phyloP scores from a whole-genome alignment of 2,797 vertebrate genomes.

The Sebastes trivittatus region DNA sequence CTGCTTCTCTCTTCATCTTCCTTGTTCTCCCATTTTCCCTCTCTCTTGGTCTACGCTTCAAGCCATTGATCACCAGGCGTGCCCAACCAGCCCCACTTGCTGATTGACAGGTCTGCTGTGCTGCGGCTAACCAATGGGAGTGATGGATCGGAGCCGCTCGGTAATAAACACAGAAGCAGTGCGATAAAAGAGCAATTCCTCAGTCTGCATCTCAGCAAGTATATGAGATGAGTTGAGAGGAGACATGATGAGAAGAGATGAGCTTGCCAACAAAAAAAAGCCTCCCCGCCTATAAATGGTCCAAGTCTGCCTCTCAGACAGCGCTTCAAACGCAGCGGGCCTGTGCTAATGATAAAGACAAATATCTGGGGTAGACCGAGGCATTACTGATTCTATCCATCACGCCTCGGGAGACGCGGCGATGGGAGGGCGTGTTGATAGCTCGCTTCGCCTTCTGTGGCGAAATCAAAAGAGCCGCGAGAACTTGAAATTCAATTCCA shows the following conservation, averaged over 20 bases:
- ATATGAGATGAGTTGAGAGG: slow-evolving; percentile 46
- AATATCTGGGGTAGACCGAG: slow-evolving; percentile 65
- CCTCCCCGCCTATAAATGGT: slow-evolving; percentile 68
- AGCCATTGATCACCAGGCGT: slow-evolving; percentile 39
- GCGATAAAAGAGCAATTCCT: slow-evolving; percentile 69
- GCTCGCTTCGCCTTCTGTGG: slow-evolving; percentile 48
- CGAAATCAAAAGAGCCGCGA: slow-evolving; percentile 62
- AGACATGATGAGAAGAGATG: slow-evolving; percentile 47
- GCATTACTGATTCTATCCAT: slow-evolving; percentile 73
- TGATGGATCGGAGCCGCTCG: slow-evolving; percentile 53
- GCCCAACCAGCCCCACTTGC: not conserved
- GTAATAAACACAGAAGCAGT: slow-evolving; percentile 52
- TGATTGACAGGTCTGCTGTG: slow-evolving; percentile 51
- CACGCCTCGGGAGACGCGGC: slow-evolving; percentile 43
- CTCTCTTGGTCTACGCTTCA: slow-evolving; percentile 22
- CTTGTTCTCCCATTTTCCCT: not conserved
- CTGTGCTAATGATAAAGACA: slow-evolving; percentile 67
- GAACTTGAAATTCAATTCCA: slow-evolving; percentile 72
- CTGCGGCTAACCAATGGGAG: slow-evolving; percentile 70
- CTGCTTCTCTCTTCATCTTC: slow-evolving; percentile 1
- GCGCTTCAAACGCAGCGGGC: slow-evolving; percentile 64
- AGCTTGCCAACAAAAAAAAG: slow-evolving; percentile 47
- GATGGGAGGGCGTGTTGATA: slow-evolving; percentile 44
- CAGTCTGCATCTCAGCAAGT: slow-evolving; percentile 45
- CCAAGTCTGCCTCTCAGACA: slow-evolving; percentile 31